phyloP scores from a whole-genome alignment of 2,797 vertebrate genomes.

The Pipistrellus pygmaeus region DNA sequence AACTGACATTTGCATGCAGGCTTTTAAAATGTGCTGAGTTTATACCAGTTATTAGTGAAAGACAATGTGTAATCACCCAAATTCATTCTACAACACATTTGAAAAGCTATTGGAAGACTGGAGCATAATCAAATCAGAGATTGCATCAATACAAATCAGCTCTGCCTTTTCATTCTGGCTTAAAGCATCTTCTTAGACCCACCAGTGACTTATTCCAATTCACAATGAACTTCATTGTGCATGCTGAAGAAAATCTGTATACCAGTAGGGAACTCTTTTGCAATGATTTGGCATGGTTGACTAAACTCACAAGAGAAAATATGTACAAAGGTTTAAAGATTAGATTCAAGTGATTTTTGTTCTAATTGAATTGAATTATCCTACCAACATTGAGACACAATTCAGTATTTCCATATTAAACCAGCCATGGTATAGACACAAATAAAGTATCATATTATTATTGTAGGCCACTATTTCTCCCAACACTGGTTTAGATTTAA shows the following conservation, averaged over 20 bases:
- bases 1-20: neutral
- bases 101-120: slow-evolving; percentile 44
- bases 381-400: neutral
- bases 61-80: slow-evolving; percentile 58
- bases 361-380: slow-evolving; percentile 49
- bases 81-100: neutral
- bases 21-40: slow-evolving; percentile 56
- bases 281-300: slow-evolving; percentile 58
- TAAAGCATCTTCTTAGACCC: slow-evolving; percentile 38
- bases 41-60: slow-evolving; percentile 38
- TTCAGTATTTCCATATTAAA: slow-evolving; percentile 24
- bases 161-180: slow-evolving; percentile 48
- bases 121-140: slow-evolving; percentile 64
- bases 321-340: slow-evolving; percentile 57
- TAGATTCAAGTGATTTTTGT: slow-evolving; percentile 65
- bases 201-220: slow-evolving; percentile 18
- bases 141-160: slow-evolving; percentile 59
- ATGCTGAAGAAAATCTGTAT: slow-evolving; percentile 51
- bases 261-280: slow-evolving; percentile 22
- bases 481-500: neutral
- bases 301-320: slow-evolving; percentile 51
- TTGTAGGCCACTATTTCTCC: neutral
- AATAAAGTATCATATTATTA: neutral
- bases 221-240: slow-evolving; percentile 67
- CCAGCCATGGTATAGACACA: neutral